Percentiles rank a stretch among this genome's conserved stretches.
These are phyloP conservation scores for Philotrypesis tridentata DNA, from an alignment of 1,140 invertebrate species.

Conservation along the genomic window DNA sequence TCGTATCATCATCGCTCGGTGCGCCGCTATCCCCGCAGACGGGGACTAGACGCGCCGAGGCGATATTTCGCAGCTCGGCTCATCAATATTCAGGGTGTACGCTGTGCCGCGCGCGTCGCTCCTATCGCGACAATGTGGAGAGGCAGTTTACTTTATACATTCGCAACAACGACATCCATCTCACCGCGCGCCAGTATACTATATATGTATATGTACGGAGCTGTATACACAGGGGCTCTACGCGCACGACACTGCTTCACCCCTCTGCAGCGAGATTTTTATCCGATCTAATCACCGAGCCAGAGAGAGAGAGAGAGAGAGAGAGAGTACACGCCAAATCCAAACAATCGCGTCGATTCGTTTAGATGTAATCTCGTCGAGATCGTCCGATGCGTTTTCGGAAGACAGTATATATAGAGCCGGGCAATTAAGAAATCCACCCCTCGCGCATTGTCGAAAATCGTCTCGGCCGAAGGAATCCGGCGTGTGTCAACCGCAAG, in stretches of 20 bases:
- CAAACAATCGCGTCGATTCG: too few species aligned
- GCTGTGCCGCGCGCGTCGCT: conserved; percentile 47
- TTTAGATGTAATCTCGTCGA: too few species aligned
- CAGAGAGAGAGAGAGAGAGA: too few species aligned
- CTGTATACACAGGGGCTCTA: too few species aligned
- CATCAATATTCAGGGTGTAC: conserved; percentile 59
- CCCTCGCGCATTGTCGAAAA: too few species aligned
- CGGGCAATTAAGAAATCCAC: neutral
- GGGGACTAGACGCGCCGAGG: neutral
- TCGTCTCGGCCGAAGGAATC: too few species aligned
- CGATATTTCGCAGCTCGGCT: conserved; percentile 47
- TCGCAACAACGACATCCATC: conserved; percentile 60
- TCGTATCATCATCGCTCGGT: neutral
- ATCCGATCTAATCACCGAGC: conserved; percentile 58
- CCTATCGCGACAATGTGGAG: conserved; percentile 58
- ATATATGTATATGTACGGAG: neutral
- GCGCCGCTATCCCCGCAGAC: too few species aligned
- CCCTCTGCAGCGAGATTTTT: conserved; percentile 57
- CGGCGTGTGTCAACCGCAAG: neutral
- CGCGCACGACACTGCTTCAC: too few species aligned
- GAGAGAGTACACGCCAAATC: too few species aligned
- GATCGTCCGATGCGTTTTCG: too few species aligned
- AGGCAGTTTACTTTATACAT: conserved; percentile 65
- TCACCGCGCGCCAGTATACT: neutral
- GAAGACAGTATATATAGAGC: too few species aligned